Evolutionary conservation across 1,140 invertebrate species (phyloP).

Genomic region (Melitaea cinxia): DNA sequence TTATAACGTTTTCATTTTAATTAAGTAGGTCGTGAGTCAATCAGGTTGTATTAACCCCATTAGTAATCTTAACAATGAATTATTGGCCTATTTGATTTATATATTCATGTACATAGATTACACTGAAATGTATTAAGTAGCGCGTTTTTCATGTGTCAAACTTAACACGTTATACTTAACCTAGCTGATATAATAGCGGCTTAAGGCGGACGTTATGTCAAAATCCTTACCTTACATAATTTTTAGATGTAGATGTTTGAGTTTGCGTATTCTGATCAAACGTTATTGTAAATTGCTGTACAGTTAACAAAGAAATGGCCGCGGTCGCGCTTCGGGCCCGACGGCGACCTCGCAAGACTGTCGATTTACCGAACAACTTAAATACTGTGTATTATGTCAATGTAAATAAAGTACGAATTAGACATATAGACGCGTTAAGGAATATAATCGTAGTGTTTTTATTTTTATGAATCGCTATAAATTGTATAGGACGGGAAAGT

Average conservation of each 20-base stretch:
- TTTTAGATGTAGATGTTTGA: slow-evolving; percentile 74
- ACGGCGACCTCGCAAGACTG: slow-evolving; percentile 54
- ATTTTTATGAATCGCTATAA: slow-evolving; percentile 58
- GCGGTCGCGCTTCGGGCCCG: slow-evolving; percentile 50
- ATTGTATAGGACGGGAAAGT: slow-evolving; percentile 41
- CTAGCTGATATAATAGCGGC: slow-evolving; percentile 77
- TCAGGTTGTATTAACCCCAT: slow-evolving; percentile 68
- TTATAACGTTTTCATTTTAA: slow-evolving; percentile 36
- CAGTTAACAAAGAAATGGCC: slow-evolving; percentile 52
- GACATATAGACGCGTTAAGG: slow-evolving; percentile 69
- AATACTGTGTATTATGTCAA: slow-evolving; percentile 72
- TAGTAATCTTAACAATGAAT: slow-evolving; percentile 70
- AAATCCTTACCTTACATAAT: slow-evolving; percentile 70
- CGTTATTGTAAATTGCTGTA: slow-evolving; percentile 79
- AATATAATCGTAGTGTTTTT: slow-evolving; percentile 71
- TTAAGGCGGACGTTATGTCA: slow-evolving; percentile 73
- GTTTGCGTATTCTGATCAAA: slow-evolving; percentile 77
- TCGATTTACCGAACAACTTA: slow-evolving; percentile 73
- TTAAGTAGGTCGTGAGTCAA: slow-evolving; percentile 39
- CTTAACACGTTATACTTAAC: slow-evolving; percentile 71
- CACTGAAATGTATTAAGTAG: slow-evolving; percentile 36
- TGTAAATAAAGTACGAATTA: slow-evolving; percentile 80
- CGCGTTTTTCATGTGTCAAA: slow-evolving; percentile 62
- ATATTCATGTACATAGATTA: slow-evolving; percentile 46
- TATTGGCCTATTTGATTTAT: slow-evolving; percentile 72